Evolutionary conservation across 2,888 invertebrate species (phyloP).

Genomic region (Hofmannophila pseudospretella): DNA sequence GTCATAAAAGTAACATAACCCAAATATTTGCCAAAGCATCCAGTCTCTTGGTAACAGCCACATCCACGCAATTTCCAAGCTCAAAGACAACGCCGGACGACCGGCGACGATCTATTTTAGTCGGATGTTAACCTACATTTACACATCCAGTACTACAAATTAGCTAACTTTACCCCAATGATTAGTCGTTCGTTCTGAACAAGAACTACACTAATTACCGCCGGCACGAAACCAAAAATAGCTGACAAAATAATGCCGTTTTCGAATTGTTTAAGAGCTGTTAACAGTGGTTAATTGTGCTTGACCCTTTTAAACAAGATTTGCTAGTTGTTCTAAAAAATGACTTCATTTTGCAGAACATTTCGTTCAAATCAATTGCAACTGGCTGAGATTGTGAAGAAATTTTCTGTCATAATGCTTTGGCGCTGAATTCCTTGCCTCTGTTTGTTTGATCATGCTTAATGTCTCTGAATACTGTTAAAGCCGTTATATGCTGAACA

Average conservation of each 20-base stretch:
- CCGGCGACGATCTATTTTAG: constrained; percentile 60
- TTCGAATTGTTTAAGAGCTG: neutral
- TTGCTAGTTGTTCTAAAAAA: neutral
- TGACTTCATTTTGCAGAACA: no score
- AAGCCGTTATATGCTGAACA: no score
- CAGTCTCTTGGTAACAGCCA: constrained; percentile 17
- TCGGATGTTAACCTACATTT: constrained; percentile 59
- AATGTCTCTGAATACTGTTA: neutral
- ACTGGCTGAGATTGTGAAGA: neutral
- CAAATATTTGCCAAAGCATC: no score
- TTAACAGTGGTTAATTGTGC: neutral
- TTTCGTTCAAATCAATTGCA: neutral
- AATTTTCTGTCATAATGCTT: constrained; percentile 1
- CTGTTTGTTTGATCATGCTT: neutral
- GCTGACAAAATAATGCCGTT: neutral
- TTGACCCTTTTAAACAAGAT: constrained; percentile 2
- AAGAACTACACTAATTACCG: constrained; percentile 12
- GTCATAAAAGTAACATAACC: no score
- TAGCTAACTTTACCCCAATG: constrained; percentile 43
- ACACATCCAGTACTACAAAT: constrained; percentile 48
- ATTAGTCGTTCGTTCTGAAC: constrained; percentile 27
- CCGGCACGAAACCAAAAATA: neutral
- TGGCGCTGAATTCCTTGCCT: neutral
- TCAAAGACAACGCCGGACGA: constrained; percentile 31
- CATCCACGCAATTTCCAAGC: constrained; percentile 26